Evolutionary conservation across 2,113 vertebrate species (phyloP).

Genomic region (Syngnathus scovelli): DNA sequence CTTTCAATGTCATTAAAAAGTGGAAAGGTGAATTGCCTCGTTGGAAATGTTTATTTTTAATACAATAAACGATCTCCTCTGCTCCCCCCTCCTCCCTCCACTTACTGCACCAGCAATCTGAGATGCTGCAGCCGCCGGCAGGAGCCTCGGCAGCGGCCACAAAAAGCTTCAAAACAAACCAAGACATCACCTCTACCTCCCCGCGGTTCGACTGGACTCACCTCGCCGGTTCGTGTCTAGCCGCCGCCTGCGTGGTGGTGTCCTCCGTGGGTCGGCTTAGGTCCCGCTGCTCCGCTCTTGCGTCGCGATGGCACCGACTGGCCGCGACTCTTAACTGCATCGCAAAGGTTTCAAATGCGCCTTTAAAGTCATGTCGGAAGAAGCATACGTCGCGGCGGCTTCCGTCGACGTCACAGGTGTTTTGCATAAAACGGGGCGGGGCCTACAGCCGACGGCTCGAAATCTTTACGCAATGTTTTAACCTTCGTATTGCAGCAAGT

Average conservation of each 20-base stretch:
- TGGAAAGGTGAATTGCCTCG: not conserved
- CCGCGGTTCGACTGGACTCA: not conserved
- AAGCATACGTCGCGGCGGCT: conserved; percentile 37
- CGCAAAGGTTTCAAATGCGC: conserved; percentile 53
- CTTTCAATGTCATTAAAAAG: not conserved
- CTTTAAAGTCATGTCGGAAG: conserved; percentile 64
- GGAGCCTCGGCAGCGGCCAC: conserved; percentile 18
- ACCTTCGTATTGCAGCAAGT: not conserved
- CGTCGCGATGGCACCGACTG: conserved; percentile 38
- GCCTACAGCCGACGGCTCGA: not conserved
- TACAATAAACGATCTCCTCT: conserved; percentile 27
- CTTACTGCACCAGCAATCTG: conserved; percentile 60
- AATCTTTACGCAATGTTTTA: not conserved
- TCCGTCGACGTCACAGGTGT: conserved; percentile 36
- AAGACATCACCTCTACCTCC: not conserved
- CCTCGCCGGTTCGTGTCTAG: not conserved
- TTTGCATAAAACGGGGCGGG: conserved; percentile 55
- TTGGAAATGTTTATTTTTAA: conserved; percentile 16
- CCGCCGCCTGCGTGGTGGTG: not conserved
- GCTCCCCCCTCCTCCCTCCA: conserved; percentile 6
- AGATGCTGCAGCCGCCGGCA: conserved; percentile 52
- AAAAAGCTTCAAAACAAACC: conserved; percentile 12
- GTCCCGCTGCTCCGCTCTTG: not conserved
- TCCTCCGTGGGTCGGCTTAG: not conserved
- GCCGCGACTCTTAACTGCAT: conserved; percentile 36